Conservation (phyloP, 2,113 vertebrate species). For the Pelecanus crispus region DNA sequence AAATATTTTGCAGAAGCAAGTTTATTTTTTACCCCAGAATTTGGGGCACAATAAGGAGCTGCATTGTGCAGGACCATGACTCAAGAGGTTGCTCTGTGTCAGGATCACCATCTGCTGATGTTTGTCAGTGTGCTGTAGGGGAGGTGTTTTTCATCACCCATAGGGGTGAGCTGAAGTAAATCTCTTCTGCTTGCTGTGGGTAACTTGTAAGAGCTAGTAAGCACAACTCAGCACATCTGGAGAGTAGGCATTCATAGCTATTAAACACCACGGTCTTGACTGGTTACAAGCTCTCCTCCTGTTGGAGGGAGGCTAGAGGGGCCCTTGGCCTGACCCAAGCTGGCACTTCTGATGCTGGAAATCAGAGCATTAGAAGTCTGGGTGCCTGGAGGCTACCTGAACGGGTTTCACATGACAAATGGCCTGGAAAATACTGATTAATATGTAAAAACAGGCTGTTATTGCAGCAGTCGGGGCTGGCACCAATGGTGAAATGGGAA, state of each 20-base stretch:
- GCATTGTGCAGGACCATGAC: neutral
- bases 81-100: neutral
- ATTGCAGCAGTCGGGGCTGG: neutral
- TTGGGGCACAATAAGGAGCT: neutral
- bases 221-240: neutral
- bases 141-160: neutral
- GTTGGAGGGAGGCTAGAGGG: neutral
- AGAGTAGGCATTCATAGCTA: neutral
- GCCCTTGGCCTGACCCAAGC: neutral
- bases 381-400: neutral
- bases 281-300: neutral
- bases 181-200: neutral
- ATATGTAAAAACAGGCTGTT: neutral
- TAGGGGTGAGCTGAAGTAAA: neutral
- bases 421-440: neutral
- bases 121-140: neutral
- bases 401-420: neutral
- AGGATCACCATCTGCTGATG: neutral
- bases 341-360: neutral
- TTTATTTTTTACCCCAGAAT: neutral
- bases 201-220: neutral
- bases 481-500: neutral
- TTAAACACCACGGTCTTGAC: neutral
- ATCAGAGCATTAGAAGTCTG: neutral
- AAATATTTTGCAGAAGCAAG: neutral